Conservation (phyloP, 1,140 invertebrate species). For the Planococcus citri region DNA sequence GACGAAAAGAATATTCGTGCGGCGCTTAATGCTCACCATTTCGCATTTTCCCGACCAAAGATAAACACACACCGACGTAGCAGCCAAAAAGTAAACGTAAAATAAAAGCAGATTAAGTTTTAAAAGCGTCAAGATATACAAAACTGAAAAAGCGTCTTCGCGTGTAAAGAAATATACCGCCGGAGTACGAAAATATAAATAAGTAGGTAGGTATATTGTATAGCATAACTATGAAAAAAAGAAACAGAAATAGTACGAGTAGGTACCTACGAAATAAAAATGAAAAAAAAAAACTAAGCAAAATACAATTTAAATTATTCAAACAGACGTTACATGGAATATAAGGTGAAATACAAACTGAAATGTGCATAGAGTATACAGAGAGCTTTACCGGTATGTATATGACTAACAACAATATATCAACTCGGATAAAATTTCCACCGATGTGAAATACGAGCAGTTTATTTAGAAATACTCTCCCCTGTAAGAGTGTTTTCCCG, state of each 20-base stretch:
- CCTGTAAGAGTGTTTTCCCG: neutral
- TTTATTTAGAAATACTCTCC: neutral
- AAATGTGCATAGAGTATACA: neutral
- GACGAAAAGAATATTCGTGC: neutral
- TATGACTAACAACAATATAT: slow-evolving; percentile 9
- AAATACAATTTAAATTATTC: slow-evolving; percentile 21
- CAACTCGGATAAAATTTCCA: slow-evolving; percentile 15
- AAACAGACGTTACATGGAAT: slow-evolving; percentile 8
- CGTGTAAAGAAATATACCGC: neutral
- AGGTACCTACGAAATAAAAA: neutral
- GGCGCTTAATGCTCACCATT: neutral
- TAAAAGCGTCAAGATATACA: slow-evolving; percentile 3
- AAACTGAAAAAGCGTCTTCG: neutral
- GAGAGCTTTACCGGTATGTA: slow-evolving; percentile 1
- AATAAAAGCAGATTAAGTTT: slow-evolving; percentile 8
- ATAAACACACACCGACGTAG: neutral
- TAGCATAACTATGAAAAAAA: too few species aligned
- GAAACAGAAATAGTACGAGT: neutral
- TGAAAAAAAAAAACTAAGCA: neutral
- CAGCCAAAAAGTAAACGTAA: neutral
- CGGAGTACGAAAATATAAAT: neutral
- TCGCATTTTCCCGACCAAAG: neutral
- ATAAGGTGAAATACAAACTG: neutral
- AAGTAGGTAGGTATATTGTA: neutral
- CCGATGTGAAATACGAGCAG: slow-evolving; percentile 13